Conservation (phyloP, 2,113 vertebrate species). For the Lasiurus cinereus region DNA sequence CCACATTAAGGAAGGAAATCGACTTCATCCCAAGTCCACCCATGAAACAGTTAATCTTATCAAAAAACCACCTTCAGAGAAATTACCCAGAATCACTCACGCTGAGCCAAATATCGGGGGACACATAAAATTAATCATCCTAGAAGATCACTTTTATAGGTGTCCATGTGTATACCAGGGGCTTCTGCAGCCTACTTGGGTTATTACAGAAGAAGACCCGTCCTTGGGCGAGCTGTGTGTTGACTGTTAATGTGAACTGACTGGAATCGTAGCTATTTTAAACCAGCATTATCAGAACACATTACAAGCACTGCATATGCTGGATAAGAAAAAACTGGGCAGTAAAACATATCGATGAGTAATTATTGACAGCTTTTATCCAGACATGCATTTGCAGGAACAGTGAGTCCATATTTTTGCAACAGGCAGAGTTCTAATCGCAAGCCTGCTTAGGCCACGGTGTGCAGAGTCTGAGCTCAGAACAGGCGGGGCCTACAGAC, state of each 20-base stretch:
- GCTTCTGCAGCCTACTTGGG: neutral
- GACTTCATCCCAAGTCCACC: neutral
- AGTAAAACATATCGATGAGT: conserved; percentile 88
- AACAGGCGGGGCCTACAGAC: conserved; percentile 4
- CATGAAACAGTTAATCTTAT: neutral
- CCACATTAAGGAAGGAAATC: neutral
- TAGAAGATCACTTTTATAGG: neutral
- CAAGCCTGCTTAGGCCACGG: neutral
- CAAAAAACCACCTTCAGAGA: neutral
- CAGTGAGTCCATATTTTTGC: conserved; percentile 67
- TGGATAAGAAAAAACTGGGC: conserved; percentile 76
- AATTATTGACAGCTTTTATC: conserved; percentile 91
- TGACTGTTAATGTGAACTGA: conserved; percentile 76
- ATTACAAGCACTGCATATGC: conserved; percentile 86
- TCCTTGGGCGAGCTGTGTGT: conserved; percentile 46
- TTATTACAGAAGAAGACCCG: conserved; percentile 39
- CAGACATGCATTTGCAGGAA: conserved; percentile 83
- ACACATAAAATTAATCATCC: neutral
- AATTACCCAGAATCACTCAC: neutral
- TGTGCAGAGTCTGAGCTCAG: neutral
- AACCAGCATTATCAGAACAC: conserved; percentile 87
- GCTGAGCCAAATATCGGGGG: neutral
- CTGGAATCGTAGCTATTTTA: conserved; percentile 88
- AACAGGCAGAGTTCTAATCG: conserved; percentile 43
- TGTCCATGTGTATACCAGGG: conserved; percentile 15